A percentile compares a stretch with the other conserved stretches of the same genome.
Conservation (phyloP, 2,113 vertebrate genomes). For the Sphaerodactylus townsendi region DNA sequence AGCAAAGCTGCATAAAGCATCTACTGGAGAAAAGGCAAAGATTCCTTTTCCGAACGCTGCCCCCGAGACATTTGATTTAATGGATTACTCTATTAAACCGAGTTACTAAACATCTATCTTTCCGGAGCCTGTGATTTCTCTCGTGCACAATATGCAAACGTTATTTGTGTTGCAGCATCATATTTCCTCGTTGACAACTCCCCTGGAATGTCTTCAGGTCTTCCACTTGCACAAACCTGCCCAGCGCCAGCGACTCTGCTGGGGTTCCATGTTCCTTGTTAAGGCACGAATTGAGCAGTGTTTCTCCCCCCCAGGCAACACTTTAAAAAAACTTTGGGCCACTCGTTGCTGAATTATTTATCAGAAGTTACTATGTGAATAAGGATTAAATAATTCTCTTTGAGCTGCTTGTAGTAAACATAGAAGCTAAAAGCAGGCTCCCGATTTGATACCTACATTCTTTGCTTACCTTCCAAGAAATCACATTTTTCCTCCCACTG, state of each 20-base stretch:
- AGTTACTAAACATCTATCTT: conserved; percentile 32
- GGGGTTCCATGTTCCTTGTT: conserved; percentile 52
- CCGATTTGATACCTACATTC: conserved; percentile 48
- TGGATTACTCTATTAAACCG: conserved; percentile 40
- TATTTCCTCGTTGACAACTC: conserved; percentile 35
- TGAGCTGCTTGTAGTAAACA: conserved; percentile 69
- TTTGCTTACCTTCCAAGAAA: conserved; percentile 47
- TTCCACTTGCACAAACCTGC: conserved; percentile 28
- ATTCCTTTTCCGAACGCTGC: neutral
- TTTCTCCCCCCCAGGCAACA: conserved; percentile 63
- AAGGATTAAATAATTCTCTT: conserved; percentile 86
- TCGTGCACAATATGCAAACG: conserved; percentile 24
- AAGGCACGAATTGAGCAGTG: conserved; percentile 59
- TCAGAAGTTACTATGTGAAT: conserved; percentile 78
- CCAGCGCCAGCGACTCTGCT: conserved; percentile 48
- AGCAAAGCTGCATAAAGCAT: conserved; percentile 34
- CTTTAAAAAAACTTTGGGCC: conserved; percentile 61
- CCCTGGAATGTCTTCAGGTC: conserved; percentile 38
- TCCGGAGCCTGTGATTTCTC: conserved; percentile 34
- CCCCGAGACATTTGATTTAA: conserved; percentile 43
- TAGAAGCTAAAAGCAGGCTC: conserved; percentile 57
- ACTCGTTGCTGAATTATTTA: conserved; percentile 72
- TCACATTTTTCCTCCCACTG: conserved; percentile 10
- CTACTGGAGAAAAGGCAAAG: conserved; percentile 6
- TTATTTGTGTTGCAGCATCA: conserved; percentile 22